phyloP scores from a whole-genome alignment of 2,797 vertebrate species.

The Tiaroga cobitis region DNA sequence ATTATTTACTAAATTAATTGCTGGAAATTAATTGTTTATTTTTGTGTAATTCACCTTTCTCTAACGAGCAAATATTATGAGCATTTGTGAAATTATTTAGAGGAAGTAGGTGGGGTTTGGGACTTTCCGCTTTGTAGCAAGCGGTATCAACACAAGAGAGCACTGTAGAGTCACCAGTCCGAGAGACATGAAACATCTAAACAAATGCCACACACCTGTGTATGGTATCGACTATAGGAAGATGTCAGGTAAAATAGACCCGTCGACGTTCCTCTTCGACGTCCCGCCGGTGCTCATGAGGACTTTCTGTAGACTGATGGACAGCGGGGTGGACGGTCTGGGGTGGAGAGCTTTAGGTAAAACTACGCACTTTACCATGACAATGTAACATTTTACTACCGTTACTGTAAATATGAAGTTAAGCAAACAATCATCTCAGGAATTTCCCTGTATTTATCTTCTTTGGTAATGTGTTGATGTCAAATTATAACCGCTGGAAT shows the following conservation, averaged over 20 bases:
- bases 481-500: neutral
- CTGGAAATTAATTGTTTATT: neutral
- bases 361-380: slow-evolving; percentile 27
- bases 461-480: neutral
- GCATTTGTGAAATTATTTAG: neutral
- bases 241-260: slow-evolving; percentile 57
- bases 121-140: slow-evolving; percentile 59
- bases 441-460: neutral
- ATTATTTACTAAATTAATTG: neutral
- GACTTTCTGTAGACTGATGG: slow-evolving; percentile 76
- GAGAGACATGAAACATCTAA: neutral
- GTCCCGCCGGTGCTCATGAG: slow-evolving; percentile 74
- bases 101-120: slow-evolving; percentile 59
- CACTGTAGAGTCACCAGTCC: neutral
- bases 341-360: slow-evolving; percentile 84
- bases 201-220: neutral
- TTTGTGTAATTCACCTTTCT: neutral
- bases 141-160: neutral
- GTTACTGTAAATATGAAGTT: neutral
- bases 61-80: neutral
- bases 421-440: neutral
- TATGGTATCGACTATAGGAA: neutral
- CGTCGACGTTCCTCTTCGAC: slow-evolving; percentile 72
- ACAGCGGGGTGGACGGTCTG: slow-evolving; percentile 74
- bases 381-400: neutral